Conservation (phyloP, 2,797 vertebrate genomes). For the Cygnus olor region DNA sequence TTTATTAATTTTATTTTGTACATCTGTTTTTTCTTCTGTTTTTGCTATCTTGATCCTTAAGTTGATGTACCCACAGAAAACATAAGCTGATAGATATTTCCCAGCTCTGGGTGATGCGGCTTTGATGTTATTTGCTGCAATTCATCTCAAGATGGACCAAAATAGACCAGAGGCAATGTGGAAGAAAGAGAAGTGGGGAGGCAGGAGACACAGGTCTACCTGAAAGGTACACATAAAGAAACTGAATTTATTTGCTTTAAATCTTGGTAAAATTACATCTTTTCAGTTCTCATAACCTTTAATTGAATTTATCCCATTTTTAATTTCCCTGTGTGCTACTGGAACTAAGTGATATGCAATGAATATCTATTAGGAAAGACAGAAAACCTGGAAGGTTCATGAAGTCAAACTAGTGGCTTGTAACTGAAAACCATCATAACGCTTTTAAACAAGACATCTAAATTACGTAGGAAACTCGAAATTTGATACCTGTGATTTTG, state of each 20-base stretch:
- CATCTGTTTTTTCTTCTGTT: neutral
- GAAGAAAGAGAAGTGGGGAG: neutral
- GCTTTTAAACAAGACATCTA: neutral
- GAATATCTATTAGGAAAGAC: neutral
- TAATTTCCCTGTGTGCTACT: neutral
- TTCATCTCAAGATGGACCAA: neutral
- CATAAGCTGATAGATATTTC: neutral
- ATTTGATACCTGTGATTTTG: neutral
- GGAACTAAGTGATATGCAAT: neutral
- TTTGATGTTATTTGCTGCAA: neutral
- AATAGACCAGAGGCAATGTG: neutral
- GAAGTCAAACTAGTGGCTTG: neutral
- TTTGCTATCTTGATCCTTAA: neutral
- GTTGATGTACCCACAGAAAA: neutral
- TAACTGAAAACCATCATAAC: neutral
- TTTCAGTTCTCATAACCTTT: neutral
- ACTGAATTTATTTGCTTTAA: neutral
- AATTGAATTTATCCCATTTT: neutral
- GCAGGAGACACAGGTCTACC: neutral
- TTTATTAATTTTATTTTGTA: neutral
- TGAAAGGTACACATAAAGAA: neutral
- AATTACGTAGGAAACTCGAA: neutral
- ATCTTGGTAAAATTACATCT: neutral
- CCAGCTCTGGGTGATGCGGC: neutral
- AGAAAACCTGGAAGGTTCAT: neutral